These are phyloP conservation scores for Oxytorus armatus DNA, from an alignment of 2,888 invertebrate species.

Conservation along the genomic window DNA sequence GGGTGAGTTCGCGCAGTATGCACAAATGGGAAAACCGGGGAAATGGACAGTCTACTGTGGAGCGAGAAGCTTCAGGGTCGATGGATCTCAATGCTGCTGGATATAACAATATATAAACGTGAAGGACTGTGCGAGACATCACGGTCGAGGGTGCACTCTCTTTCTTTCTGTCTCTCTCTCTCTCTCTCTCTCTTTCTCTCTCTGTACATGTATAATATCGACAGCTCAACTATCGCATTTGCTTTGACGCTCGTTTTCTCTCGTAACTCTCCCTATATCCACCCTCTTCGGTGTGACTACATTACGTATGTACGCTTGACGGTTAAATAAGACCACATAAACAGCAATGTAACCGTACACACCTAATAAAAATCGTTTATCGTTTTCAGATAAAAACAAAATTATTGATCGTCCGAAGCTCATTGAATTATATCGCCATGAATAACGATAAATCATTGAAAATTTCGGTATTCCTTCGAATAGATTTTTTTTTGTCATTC, in stretches of 20 bases:
- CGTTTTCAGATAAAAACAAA: not conserved
- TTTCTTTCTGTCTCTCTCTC: no score
- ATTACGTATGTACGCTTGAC: not conserved
- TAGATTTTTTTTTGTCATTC: not conserved
- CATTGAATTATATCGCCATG: not conserved
- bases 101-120: conserved; percentile 35
- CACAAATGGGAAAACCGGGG: conserved; percentile 45
- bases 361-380: conserved; percentile 1
- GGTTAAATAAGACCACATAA: conserved; percentile 13
- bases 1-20: conserved; percentile 38
- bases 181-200: no score
- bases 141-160: conserved; percentile 51
- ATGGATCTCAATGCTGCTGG: conserved; percentile 33
- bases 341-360: conserved; percentile 6
- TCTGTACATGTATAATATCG: conserved; percentile 4
- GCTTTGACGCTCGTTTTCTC: conserved; percentile 44
- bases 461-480: not conserved
- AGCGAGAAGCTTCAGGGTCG: conserved; percentile 47
- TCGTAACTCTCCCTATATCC: conserved; percentile 19
- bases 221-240: conserved; percentile 48
- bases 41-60: conserved; percentile 64
- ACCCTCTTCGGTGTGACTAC: conserved; percentile 24
- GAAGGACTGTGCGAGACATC: conserved; percentile 59
- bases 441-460: conserved; percentile 35
- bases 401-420: not conserved